Evolutionary conservation across 2,888 invertebrate genomes (phyloP).

Genomic region (Drosophila borborema): DNA sequence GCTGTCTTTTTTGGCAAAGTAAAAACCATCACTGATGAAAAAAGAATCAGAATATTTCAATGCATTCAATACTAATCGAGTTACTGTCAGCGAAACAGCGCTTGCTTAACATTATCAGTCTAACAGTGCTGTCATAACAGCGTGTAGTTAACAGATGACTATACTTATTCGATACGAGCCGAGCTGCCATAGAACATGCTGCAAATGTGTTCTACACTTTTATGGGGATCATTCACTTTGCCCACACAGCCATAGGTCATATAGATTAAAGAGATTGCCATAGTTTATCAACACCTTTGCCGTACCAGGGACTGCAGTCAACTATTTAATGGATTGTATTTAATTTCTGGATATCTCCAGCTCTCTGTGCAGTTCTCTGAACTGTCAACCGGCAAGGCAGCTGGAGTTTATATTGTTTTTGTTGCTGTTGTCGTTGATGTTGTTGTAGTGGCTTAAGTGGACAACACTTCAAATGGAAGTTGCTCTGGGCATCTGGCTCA

Average conservation of each 20-base stretch:
- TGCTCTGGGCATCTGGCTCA: constrained; percentile 33
- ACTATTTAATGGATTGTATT: constrained; percentile 14
- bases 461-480: constrained; percentile 47
- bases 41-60: neutral
- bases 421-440: neutral
- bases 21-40: neutral
- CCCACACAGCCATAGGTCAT: neutral
- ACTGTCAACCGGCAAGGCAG: constrained; percentile 28
- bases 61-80: neutral
- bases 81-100: neutral
- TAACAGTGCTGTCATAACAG: neutral
- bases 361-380: constrained; percentile 33
- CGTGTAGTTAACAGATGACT: neutral
- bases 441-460: constrained; percentile 43
- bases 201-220: neutral
- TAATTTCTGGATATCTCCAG: constrained; percentile 28
- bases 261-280: constrained; percentile 2
- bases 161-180: neutral
- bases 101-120: neutral
- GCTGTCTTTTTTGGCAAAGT: neutral
- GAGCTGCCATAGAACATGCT: neutral
- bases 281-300: constrained; percentile 11
- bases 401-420: constrained; percentile 15
- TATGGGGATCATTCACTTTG: neutral
- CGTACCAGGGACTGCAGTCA: constrained; percentile 3